A percentile compares a stretch with the other conserved stretches of the same genome.
Evolutionary conservation across 2,113 vertebrate genomes (phyloP).

Genomic region (Chaenocephalus aceratus): DNA sequence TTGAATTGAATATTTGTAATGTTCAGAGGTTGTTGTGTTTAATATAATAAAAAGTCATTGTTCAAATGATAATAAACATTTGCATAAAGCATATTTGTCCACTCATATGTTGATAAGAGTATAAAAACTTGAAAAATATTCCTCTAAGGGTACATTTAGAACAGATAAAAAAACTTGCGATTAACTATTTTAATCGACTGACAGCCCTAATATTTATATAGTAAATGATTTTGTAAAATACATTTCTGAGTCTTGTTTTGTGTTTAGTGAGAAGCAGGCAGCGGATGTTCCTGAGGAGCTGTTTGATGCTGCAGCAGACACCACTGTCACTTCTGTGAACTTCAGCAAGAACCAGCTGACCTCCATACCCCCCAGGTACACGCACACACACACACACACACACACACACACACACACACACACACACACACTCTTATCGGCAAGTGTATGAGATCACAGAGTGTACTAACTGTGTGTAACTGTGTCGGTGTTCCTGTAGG

Average conservation of each 20-base stretch:
- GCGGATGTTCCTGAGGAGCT: conserved; percentile 86
- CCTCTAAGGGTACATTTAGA: too few species aligned
- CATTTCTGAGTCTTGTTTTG: conserved; percentile 23
- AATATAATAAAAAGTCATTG: too few species aligned
- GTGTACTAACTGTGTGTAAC: not conserved
- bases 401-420: not conserved
- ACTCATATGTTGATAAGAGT: too few species aligned
- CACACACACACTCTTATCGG: not conserved
- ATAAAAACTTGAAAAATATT: too few species aligned
- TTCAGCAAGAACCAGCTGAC: conserved; percentile 95
- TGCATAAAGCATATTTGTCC: too few species aligned
- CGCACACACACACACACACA: not conserved
- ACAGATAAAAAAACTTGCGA: too few species aligned
- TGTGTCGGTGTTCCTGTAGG: conserved; percentile 79
- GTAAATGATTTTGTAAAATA: not conserved
- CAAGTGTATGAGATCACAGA: too few species aligned
- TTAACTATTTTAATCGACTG: too few species aligned
- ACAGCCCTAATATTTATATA: too few species aligned
- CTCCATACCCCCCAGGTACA: conserved; percentile 88
- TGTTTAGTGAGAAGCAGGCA: conserved; percentile 89
- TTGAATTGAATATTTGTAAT: too few species aligned
- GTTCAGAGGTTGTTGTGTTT: too few species aligned
- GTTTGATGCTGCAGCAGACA: conserved; percentile 84
- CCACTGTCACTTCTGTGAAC: conserved; percentile 82
- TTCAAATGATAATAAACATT: too few species aligned